These are phyloP conservation scores for human DNA, from an alignment of 2,113 vertebrate species.

Conservation along the genomic window DNA sequence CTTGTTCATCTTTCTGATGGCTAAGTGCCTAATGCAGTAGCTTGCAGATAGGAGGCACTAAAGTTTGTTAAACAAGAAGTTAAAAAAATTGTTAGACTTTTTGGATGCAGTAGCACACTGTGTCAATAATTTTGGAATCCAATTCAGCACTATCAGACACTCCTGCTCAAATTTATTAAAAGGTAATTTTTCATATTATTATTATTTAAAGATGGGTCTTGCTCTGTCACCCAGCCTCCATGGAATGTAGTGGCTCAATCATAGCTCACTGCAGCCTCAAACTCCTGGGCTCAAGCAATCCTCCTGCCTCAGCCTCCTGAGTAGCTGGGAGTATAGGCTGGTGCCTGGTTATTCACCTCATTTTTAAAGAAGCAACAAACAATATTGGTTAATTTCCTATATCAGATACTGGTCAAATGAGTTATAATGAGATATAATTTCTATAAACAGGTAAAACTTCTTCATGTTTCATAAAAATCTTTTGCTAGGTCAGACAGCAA, in stretches of 20 bases:
- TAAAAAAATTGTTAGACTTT: background rate
- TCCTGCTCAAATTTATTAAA: constrained; percentile 25
- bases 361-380: constrained; percentile 37
- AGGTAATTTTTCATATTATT: background rate
- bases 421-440: constrained; percentile 10
- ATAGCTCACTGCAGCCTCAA: background rate
- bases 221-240: background rate
- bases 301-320: background rate
- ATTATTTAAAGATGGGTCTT: background rate
- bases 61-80: background rate
- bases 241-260: background rate
- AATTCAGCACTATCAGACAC: background rate
- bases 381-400: constrained; percentile 12
- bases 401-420: background rate
- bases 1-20: background rate
- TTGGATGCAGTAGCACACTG: background rate
- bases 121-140: background rate
- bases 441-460: background rate
- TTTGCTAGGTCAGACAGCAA: background rate
- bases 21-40: background rate
- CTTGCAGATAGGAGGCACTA: background rate
- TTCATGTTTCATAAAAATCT: background rate
- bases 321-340: background rate
- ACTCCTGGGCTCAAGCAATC: background rate
- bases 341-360: background rate